phyloP scores from a whole-genome alignment of 2,113 vertebrate species.

The Spea multiplicata region DNA sequence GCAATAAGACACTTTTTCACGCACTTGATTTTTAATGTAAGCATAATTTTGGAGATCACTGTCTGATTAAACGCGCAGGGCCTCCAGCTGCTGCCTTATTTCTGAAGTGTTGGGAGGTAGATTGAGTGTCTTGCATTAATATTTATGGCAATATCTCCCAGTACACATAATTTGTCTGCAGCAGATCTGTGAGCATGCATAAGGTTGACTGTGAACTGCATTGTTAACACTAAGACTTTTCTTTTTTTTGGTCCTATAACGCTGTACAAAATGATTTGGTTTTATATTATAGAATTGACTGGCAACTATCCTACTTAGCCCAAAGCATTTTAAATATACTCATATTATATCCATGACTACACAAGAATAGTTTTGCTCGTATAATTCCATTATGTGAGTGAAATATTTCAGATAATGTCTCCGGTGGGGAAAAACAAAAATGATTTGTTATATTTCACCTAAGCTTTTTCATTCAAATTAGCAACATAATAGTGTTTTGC shows the following conservation, averaged over 20 bases:
- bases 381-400: conserved; percentile 39
- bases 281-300: conserved; percentile 12
- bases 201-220: conserved; percentile 4
- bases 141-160: conserved; percentile 29
- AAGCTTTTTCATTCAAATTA: conserved; percentile 41
- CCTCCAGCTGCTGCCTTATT: conserved; percentile 37
- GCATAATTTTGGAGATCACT: conserved; percentile 41
- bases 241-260: background rate
- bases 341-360: conserved; percentile 42
- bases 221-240: background rate
- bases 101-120: conserved; percentile 12
- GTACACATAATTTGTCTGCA: conserved; percentile 25
- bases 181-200: conserved; percentile 1
- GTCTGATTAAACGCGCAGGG: conserved; percentile 38
- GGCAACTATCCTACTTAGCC: conserved; percentile 29
- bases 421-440: conserved; percentile 36
- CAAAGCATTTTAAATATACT: conserved; percentile 39
- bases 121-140: conserved; percentile 24
- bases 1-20: conserved; percentile 20
- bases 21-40: conserved; percentile 46
- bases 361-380: conserved; percentile 32
- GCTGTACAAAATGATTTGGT: conserved; percentile 14
- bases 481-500: conserved; percentile 19
- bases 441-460: conserved; percentile 43
- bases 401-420: conserved; percentile 44